Percentiles rank a stretch among this genome's conserved stretches.
phyloP scores from a whole-genome alignment of 2,797 vertebrate species.

The Limnodromus scolopaceus region DNA sequence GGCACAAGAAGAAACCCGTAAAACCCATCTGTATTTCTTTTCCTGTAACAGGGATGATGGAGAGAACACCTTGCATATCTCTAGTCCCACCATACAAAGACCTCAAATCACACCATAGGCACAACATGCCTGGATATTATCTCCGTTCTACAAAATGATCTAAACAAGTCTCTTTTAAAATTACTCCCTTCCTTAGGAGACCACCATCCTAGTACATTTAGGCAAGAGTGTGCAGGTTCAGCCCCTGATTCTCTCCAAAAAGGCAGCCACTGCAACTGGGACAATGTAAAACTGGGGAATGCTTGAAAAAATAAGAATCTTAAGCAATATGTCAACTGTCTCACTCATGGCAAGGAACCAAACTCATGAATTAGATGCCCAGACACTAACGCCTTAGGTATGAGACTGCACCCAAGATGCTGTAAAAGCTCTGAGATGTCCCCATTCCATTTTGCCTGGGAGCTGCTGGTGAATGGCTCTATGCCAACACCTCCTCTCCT shows the following conservation, averaged over 20 bases:
- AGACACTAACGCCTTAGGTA: neutral
- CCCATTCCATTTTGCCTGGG: neutral
- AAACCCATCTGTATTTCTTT: neutral
- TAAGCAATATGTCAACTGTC: neutral
- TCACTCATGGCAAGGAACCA: neutral
- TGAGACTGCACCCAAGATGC: neutral
- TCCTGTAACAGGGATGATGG: neutral
- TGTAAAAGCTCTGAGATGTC: neutral
- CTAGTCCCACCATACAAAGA: neutral
- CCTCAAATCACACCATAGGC: neutral
- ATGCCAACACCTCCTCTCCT: neutral
- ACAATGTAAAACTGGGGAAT: neutral
- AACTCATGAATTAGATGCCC: fast-evolving
- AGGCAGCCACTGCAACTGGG: neutral
- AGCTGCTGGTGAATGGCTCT: neutral
- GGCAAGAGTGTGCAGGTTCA: neutral
- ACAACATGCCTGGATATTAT: neutral
- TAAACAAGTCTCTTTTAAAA: neutral
- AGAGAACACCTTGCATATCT: neutral
- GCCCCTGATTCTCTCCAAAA: neutral
- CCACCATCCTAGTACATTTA: neutral
- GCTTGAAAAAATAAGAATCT: neutral
- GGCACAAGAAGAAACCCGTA: neutral
- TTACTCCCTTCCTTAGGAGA: neutral
- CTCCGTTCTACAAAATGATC: neutral